These are phyloP conservation scores for Salminus brasiliensis DNA, from an alignment of 2,113 vertebrate species.

Conservation along the genomic window DNA sequence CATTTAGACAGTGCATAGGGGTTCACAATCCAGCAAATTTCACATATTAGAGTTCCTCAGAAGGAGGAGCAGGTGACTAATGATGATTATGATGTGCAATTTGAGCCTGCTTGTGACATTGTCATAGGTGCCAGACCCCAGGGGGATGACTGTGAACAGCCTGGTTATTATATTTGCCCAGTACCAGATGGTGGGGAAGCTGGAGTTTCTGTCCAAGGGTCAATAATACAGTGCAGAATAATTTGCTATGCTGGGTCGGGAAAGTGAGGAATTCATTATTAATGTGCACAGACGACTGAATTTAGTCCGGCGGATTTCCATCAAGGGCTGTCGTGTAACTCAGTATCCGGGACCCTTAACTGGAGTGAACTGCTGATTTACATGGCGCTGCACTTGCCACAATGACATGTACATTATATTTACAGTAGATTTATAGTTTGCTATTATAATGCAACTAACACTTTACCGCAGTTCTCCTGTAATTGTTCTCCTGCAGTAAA, in stretches of 20 bases:
- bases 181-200: slow-evolving; percentile 52
- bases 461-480: neutral
- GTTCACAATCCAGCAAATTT: slow-evolving; percentile 40
- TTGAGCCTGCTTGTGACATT: slow-evolving; percentile 57
- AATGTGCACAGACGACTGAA: slow-evolving; percentile 59
- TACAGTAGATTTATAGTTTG: neutral
- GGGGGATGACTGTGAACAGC: slow-evolving; percentile 53
- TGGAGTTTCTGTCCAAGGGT: slow-evolving; percentile 46
- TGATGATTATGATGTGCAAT: slow-evolving; percentile 66
- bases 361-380: slow-evolving; percentile 21
- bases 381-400: neutral
- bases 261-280: slow-evolving; percentile 53
- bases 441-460: neutral
- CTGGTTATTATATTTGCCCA: slow-evolving; percentile 62
- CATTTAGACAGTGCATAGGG: slow-evolving; percentile 55
- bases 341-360: neutral
- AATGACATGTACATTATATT: neutral
- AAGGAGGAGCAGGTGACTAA: slow-evolving; percentile 42
- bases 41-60: slow-evolving; percentile 31
- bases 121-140: slow-evolving; percentile 42
- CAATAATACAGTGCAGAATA: slow-evolving; percentile 40
- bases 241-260: slow-evolving; percentile 36
- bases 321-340: slow-evolving; percentile 3
- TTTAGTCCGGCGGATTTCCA: slow-evolving; percentile 37
- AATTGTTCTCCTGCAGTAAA: neutral